phyloP scores from a whole-genome alignment of 2,113 vertebrate species.

The Desmodus rotundus region DNA sequence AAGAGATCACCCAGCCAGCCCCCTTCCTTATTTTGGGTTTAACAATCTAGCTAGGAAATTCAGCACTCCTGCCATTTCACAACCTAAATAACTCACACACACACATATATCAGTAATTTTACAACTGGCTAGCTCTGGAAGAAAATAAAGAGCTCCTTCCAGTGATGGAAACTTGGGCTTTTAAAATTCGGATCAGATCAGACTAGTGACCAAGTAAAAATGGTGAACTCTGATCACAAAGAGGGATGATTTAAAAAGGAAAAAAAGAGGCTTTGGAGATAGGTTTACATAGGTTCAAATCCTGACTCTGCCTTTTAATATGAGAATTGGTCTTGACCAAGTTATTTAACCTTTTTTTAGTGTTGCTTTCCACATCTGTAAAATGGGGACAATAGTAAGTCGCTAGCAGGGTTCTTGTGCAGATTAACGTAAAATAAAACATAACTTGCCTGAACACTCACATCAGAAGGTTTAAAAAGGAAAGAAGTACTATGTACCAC shows the following conservation, averaged over 20 bases:
- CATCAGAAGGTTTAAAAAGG: not conserved
- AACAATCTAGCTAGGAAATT: constrained; percentile 21
- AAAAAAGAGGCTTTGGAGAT: not conserved
- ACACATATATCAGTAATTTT: not conserved
- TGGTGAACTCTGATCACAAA: not conserved
- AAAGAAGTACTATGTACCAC: not conserved
- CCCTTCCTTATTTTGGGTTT: not conserved
- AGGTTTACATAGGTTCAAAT: not conserved
- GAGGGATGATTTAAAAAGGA: not conserved
- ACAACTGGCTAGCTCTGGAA: not conserved
- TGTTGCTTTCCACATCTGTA: not conserved
- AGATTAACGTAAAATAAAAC: not conserved
- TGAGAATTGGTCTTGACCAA: not conserved
- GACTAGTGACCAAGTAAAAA: not conserved
- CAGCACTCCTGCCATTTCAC: constrained; percentile 16
- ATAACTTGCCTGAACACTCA: not conserved
- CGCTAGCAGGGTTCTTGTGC: not conserved
- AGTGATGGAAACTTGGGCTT: not conserved
- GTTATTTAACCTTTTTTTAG: not conserved
- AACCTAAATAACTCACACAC: not conserved
- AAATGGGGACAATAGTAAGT: not conserved
- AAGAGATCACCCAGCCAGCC: not conserved
- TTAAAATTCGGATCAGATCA: not conserved
- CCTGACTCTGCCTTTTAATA: not conserved
- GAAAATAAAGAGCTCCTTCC: not conserved